phyloP scores from a whole-genome alignment of 2,113 vertebrate species.

The Hoplias malabaricus region DNA sequence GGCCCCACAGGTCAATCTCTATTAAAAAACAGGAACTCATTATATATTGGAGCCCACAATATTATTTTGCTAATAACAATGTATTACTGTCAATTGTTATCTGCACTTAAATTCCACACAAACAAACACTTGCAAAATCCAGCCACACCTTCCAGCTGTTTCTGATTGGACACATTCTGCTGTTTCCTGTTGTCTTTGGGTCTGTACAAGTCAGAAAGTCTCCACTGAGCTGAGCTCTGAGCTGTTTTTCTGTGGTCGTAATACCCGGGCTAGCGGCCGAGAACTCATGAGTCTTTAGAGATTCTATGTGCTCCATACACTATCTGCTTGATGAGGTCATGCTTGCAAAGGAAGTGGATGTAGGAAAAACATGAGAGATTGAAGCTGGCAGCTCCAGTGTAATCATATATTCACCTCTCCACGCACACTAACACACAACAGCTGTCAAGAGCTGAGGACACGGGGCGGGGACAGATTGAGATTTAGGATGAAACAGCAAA shows the following conservation, averaged over 20 bases:
- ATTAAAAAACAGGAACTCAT: too few species aligned
- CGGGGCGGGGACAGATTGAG: background rate
- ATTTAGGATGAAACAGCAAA: background rate
- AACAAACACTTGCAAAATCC: background rate
- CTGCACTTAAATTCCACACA: too few species aligned
- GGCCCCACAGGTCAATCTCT: too few species aligned
- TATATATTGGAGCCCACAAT: too few species aligned
- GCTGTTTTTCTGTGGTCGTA: slow-evolving; percentile 10
- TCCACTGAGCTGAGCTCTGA: background rate
- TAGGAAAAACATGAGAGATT: background rate
- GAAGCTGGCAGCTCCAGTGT: background rate
- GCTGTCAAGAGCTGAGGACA: slow-evolving; percentile 1
- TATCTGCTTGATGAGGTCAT: background rate
- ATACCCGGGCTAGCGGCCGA: background rate
- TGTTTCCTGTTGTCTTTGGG: background rate
- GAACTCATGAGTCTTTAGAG: background rate
- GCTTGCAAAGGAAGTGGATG: background rate
- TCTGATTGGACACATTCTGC: slow-evolving; percentile 4
- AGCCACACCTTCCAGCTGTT: background rate
- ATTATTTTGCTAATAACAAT: too few species aligned
- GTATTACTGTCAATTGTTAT: too few species aligned
- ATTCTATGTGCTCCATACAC: background rate
- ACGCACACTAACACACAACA: slow-evolving; percentile 22
- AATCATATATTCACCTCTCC: background rate
- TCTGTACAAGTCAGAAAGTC: background rate